These are phyloP conservation scores for Eristalis intricaria DNA, from an alignment of 2,888 invertebrate species.

Conservation along the genomic window DNA sequence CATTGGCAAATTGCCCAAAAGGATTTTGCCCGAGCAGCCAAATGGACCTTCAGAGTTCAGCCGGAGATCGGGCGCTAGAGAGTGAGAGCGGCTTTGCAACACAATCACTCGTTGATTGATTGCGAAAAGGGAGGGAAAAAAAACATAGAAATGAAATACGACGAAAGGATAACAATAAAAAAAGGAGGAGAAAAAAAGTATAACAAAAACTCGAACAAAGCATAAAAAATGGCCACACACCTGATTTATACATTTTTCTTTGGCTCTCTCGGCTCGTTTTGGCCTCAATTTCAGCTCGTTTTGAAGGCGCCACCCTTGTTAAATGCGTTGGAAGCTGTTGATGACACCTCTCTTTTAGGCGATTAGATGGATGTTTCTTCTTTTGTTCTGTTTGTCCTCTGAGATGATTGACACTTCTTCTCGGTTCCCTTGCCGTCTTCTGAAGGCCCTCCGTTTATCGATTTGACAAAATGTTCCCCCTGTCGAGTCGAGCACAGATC, in stretches of 20 bases:
- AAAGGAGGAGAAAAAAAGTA: constrained; percentile 8
- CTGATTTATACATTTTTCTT: constrained; percentile 46
- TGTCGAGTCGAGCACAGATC: not conserved
- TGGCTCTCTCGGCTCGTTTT: constrained; percentile 6
- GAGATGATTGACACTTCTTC: constrained; percentile 54
- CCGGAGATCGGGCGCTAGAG: constrained; percentile 20
- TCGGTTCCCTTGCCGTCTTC: not conserved
- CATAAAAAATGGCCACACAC: constrained; percentile 48
- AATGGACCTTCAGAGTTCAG: constrained; percentile 45
- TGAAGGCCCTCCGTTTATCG: not conserved
- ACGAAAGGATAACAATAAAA: constrained; percentile 65
- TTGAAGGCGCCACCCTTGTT: constrained; percentile 40
- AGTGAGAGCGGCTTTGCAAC: not conserved
- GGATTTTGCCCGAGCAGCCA: constrained; percentile 34
- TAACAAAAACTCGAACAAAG: constrained; percentile 35
- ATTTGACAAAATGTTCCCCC: constrained; percentile 1
- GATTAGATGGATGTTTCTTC: constrained; percentile 50
- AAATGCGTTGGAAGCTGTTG: constrained; percentile 27
- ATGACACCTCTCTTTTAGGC: constrained; percentile 60
- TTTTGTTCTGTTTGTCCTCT: not conserved
- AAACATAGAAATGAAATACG: constrained; percentile 5
- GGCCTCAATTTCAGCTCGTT: not conserved
- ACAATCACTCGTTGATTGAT: constrained; percentile 71
- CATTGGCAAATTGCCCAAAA: constrained; percentile 69
- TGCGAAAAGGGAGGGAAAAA: constrained; percentile 47